A percentile compares a stretch with the other conserved stretches of the same genome.
phyloP scores from a whole-genome alignment of 2,113 vertebrate genomes.

The Natator depressus region DNA sequence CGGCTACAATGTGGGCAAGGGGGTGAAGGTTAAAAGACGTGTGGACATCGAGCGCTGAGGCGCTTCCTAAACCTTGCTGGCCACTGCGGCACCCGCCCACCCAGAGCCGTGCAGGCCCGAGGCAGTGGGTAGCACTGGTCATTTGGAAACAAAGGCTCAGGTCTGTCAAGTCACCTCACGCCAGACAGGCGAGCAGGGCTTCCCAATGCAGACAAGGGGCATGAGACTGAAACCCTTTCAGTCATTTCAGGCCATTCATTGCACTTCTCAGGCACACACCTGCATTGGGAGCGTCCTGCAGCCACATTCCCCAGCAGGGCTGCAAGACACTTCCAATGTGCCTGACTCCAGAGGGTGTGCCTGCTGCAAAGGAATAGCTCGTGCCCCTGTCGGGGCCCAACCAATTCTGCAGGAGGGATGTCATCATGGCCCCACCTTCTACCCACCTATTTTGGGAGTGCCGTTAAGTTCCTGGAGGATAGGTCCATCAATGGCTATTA shows the following conservation, averaged over 20 bases:
- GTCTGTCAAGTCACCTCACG: neutral
- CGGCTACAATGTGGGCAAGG: constrained; percentile 74
- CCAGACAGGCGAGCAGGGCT: accelerated
- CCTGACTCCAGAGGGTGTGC: neutral
- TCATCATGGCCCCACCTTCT: neutral
- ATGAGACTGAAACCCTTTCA: neutral
- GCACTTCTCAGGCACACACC: neutral
- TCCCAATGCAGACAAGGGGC: neutral
- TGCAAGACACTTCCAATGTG: neutral
- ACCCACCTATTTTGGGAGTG: neutral
- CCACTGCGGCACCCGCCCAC: accelerated
- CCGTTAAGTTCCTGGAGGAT: no score
- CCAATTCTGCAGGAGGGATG: neutral
- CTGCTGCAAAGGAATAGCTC: neutral
- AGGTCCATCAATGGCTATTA: no score
- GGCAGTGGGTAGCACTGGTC: neutral
- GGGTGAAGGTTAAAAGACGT: constrained; percentile 45
- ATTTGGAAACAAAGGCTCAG: no score
- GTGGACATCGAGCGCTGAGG: accelerated
- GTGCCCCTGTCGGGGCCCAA: neutral
- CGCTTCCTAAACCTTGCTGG: neutral
- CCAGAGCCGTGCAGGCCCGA: accelerated
- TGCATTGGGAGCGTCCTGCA: neutral
- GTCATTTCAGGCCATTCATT: neutral
- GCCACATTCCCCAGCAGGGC: neutral